Evolutionary conservation across 2,113 vertebrate genomes (phyloP).

Genomic region (Tichodroma muraria): DNA sequence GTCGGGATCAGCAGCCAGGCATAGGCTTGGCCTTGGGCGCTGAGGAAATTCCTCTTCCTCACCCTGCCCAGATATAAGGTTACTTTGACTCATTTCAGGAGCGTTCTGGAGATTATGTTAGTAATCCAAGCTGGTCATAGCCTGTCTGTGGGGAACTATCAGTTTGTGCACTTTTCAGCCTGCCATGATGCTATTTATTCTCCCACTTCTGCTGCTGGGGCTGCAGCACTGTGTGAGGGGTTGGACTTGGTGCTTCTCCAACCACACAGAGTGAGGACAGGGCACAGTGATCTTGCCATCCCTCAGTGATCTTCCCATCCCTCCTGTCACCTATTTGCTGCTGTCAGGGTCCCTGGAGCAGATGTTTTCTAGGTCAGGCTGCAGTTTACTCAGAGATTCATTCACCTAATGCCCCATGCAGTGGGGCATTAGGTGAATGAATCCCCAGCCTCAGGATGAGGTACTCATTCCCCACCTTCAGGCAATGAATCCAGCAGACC

Average conservation of each 20-base stretch:
- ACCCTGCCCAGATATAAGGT: neutral
- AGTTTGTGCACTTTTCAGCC: neutral
- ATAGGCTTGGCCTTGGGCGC: neutral
- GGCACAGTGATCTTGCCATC: neutral
- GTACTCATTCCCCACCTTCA: neutral
- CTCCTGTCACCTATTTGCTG: neutral
- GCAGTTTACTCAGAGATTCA: neutral
- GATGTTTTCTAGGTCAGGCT: neutral
- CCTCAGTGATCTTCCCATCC: neutral
- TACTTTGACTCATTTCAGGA: neutral
- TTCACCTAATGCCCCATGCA: neutral
- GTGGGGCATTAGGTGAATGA: no score
- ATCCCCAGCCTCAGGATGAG: neutral
- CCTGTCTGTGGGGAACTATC: neutral
- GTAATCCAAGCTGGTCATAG: neutral
- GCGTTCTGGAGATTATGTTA: neutral
- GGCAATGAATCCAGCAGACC: neutral
- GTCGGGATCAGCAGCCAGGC: neutral
- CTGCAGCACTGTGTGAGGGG: neutral
- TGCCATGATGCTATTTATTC: neutral
- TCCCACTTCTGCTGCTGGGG: neutral
- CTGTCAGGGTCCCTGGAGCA: neutral
- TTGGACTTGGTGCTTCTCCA: accelerated
- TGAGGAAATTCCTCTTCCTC: neutral
- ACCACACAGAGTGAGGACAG: neutral